A percentile compares a stretch with the other conserved stretches of the same genome.
Evolutionary conservation across 2,888 invertebrate species (phyloP).

Genomic region (Rhyacophila evoluta): DNA sequence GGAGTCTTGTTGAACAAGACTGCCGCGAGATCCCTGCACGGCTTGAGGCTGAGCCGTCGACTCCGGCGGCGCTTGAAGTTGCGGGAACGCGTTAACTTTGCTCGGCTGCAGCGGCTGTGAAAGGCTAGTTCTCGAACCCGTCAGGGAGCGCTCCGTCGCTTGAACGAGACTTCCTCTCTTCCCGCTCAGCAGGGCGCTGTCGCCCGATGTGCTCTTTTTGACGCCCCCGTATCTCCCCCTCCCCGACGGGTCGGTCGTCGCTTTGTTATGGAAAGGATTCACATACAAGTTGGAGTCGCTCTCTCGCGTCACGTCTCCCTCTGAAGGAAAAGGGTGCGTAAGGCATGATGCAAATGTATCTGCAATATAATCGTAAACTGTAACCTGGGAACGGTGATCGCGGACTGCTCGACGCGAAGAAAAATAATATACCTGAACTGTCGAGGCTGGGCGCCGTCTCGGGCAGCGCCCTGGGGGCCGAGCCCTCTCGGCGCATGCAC

Average conservation of each 20-base stretch:
- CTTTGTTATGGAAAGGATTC: slow-evolving; percentile 83
- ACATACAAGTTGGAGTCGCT: slow-evolving; percentile 88
- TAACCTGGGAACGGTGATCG: slow-evolving; percentile 62
- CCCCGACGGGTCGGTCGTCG: slow-evolving; percentile 61
- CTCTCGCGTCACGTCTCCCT: slow-evolving; percentile 80
- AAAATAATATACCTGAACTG: slow-evolving; percentile 63
- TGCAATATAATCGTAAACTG: slow-evolving; percentile 74
- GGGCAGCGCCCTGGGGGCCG: slow-evolving; percentile 67
- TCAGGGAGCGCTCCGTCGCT: slow-evolving; percentile 65
- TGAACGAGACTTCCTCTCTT: slow-evolving; percentile 57
- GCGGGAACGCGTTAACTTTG: neutral
- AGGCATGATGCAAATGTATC: slow-evolving; percentile 97
- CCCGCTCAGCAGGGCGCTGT: slow-evolving; percentile 77
- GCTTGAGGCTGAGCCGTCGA: slow-evolving; percentile 56
- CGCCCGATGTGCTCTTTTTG: slow-evolving; percentile 85
- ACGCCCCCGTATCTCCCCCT: slow-evolving; percentile 71
- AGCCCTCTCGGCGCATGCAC: slow-evolving; percentile 71
- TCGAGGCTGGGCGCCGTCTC: slow-evolving; percentile 69
- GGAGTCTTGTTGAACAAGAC: slow-evolving; percentile 65
- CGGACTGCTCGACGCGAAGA: slow-evolving; percentile 58
- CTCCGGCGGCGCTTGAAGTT: neutral
- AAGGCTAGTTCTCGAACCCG: slow-evolving; percentile 66
- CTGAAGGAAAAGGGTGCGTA: slow-evolving; percentile 93
- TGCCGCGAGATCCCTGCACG: slow-evolving; percentile 65
- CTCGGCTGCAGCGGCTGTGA: slow-evolving; percentile 59